Conservation (phyloP, 1,140 invertebrate species). For the Cepaea nemoralis region DNA sequence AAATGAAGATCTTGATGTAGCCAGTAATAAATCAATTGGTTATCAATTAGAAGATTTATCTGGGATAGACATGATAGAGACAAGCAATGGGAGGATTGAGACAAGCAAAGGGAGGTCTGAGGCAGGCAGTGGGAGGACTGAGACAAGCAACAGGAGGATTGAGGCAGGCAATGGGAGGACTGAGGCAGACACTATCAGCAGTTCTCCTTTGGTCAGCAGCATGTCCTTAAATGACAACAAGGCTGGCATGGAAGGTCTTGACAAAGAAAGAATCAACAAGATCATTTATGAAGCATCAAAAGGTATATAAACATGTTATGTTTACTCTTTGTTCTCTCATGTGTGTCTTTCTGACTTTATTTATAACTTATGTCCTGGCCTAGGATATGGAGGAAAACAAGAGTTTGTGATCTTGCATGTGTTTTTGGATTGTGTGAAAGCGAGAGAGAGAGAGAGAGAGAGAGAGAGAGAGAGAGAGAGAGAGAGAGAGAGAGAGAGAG, state of each 20-base stretch:
- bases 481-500: no score
- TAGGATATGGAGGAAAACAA: no score
- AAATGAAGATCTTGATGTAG: neutral
- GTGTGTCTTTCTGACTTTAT: no score
- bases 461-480: no score
- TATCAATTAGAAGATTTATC: neutral
- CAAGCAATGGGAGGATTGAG: neutral
- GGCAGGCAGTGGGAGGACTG: neutral
- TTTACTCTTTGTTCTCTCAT: no score
- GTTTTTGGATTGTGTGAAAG: no score
- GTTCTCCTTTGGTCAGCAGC: conserved; percentile 49
- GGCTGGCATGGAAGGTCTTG: conserved; percentile 77
- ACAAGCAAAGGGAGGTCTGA: neutral
- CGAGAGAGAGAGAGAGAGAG: no score
- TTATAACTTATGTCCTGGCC: no score
- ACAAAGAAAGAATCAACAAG: conserved; percentile 76
- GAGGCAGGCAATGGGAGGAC: neutral
- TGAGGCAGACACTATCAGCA: neutral
- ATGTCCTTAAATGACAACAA: conserved; percentile 73
- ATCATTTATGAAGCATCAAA: conserved; percentile 76
- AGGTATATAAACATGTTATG: no score
- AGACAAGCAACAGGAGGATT: neutral
- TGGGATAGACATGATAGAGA: neutral
- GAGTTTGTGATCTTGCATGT: no score
- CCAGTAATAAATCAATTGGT: neutral